Evolutionary conservation across 2,797 vertebrate genomes (phyloP).

Genomic region (Alauda arvensis): DNA sequence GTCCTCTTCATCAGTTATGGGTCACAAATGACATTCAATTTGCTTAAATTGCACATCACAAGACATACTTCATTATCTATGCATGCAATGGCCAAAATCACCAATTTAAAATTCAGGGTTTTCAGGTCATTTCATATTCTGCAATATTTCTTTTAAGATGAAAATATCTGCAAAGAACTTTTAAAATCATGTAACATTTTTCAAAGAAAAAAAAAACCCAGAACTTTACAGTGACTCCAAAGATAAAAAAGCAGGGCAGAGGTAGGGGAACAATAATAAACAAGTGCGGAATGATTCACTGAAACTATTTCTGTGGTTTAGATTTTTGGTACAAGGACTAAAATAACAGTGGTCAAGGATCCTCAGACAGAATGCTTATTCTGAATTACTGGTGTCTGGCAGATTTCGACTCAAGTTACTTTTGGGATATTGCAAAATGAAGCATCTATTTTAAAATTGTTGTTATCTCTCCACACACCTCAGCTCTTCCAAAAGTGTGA

Average conservation of each 20-base stretch:
- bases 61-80: not conserved
- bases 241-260: not conserved
- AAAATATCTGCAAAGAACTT: not conserved
- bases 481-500: not conserved
- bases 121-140: not conserved
- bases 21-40: not conserved
- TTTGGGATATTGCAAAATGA: slow-evolving; percentile 21
- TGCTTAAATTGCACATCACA: not conserved
- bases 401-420: slow-evolving; percentile 21
- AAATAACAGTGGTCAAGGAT: slow-evolving; percentile 22
- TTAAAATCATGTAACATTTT: not conserved
- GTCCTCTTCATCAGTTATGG: not conserved
- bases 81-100: not conserved
- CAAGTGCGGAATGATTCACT: not conserved
- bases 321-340: not conserved
- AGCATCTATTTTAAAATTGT: not conserved
- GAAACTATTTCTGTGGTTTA: slow-evolving; percentile 23
- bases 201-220: not conserved
- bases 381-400: slow-evolving; percentile 14
- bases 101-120: not conserved
- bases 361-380: slow-evolving; percentile 31
- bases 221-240: not conserved
- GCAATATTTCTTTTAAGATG: not conserved
- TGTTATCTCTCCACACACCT: not conserved
- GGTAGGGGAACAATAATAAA: not conserved